Evolutionary conservation across 1,140 invertebrate genomes (phyloP).

Genomic region (Octopus sinensis): DNA sequence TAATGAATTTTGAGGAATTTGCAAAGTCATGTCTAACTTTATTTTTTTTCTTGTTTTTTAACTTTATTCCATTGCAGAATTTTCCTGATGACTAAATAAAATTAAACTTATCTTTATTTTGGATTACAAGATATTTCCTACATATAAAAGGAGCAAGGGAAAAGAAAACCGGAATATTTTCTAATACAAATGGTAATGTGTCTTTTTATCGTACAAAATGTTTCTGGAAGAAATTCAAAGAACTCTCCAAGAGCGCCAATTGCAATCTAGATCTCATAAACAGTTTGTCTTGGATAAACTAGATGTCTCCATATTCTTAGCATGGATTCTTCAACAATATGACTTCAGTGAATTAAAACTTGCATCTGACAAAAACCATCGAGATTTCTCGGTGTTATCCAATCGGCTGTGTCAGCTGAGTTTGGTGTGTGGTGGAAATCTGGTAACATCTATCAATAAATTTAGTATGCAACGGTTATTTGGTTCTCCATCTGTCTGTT

Average conservation of each 20-base stretch:
- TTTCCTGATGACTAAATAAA: too few species aligned
- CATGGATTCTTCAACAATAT: neutral
- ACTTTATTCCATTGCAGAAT: too few species aligned
- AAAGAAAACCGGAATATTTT: too few species aligned
- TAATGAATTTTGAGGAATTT: too few species aligned
- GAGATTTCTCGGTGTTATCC: neutral
- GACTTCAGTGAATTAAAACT: neutral
- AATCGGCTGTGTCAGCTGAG: neutral
- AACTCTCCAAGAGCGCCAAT: neutral
- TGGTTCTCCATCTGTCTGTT: neutral
- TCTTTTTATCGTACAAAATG: neutral
- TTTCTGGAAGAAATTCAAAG: neutral
- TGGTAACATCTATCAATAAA: neutral
- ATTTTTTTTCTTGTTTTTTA: too few species aligned
- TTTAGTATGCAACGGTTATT: neutral
- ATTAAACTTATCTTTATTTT: too few species aligned
- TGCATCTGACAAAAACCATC: neutral
- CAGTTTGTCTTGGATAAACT: neutral
- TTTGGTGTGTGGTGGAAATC: neutral
- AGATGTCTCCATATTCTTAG: neutral
- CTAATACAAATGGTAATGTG: too few species aligned
- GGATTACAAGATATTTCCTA: too few species aligned
- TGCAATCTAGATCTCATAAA: neutral
- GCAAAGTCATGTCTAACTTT: too few species aligned
- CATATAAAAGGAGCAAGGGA: too few species aligned